These are phyloP conservation scores for Acanthurus lineatus DNA, from an alignment of 2,797 vertebrate genomes.

Conservation along the genomic window DNA sequence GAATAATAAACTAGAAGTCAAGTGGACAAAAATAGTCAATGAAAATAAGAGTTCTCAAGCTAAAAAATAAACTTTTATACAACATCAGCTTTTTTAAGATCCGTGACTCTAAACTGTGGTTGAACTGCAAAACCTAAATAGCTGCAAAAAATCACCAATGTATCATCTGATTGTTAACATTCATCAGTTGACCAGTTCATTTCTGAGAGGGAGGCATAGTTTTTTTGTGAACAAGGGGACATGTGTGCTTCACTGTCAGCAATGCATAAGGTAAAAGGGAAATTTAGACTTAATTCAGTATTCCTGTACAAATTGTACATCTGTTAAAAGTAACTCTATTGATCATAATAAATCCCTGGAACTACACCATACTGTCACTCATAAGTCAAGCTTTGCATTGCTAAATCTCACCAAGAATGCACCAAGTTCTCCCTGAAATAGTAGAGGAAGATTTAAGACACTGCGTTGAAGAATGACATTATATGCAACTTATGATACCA, in stretches of 20 bases:
- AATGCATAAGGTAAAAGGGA: neutral
- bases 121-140: neutral
- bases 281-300: neutral
- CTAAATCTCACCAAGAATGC: slow-evolving; percentile 4
- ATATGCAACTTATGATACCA: too few relatives aligned
- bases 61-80: neutral
- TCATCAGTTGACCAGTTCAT: neutral
- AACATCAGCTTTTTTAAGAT: neutral
- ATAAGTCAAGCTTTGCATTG: neutral
- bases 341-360: neutral
- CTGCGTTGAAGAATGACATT: neutral
- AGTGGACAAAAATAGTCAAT: neutral
- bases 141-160: neutral
- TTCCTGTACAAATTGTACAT: neutral
- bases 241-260: neutral
- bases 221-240: neutral
- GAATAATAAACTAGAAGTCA: neutral
- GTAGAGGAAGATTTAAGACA: neutral
- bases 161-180: neutral
- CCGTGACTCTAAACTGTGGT: slow-evolving; percentile 13
- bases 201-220: neutral
- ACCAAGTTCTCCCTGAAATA: neutral
- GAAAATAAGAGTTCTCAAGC: neutral
- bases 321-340: neutral
- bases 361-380: neutral